A percentile compares a stretch with the other conserved stretches of the same genome.
Evolutionary conservation across 2,113 vertebrate genomes (phyloP).

Genomic region (Oceanites oceanicus): DNA sequence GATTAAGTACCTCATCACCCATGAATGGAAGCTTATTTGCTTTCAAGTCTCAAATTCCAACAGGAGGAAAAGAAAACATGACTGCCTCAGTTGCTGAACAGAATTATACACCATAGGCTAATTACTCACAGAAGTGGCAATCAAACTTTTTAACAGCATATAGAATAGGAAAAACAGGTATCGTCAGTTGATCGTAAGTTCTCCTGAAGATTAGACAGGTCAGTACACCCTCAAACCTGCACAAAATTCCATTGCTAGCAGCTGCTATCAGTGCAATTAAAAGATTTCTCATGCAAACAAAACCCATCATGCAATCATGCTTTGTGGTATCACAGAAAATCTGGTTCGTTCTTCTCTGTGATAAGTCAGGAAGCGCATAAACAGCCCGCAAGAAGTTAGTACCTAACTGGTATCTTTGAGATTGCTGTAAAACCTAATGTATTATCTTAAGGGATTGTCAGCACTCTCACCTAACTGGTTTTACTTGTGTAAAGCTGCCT

Average conservation of each 20-base stretch:
- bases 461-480: not conserved
- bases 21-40: slow-evolving; percentile 24
- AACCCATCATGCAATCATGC: slow-evolving; percentile 87
- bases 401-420: not conserved
- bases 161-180: slow-evolving; percentile 8
- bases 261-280: slow-evolving; percentile 21
- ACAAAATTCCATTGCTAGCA: slow-evolving; percentile 29
- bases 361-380: slow-evolving; percentile 53
- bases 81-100: not conserved
- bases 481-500: not conserved
- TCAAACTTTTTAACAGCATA: not conserved
- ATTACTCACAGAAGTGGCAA: slow-evolving; percentile 13
- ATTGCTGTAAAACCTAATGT: not conserved
- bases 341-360: slow-evolving; percentile 24
- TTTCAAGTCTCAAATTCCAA: slow-evolving; percentile 9
- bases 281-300: slow-evolving; percentile 79
- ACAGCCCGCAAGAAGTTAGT: slow-evolving; percentile 71
- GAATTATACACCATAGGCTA: not conserved
- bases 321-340: slow-evolving; percentile 63
- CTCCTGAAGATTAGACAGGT: slow-evolving; percentile 44
- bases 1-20: slow-evolving; percentile 27
- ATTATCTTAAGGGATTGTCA: not conserved
- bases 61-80: slow-evolving; percentile 53
- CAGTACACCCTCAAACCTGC: slow-evolving; percentile 27
- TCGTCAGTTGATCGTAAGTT: not conserved